Evolutionary conservation across 2,888 invertebrate species (phyloP).

Genomic region (Acleris laterana): DNA sequence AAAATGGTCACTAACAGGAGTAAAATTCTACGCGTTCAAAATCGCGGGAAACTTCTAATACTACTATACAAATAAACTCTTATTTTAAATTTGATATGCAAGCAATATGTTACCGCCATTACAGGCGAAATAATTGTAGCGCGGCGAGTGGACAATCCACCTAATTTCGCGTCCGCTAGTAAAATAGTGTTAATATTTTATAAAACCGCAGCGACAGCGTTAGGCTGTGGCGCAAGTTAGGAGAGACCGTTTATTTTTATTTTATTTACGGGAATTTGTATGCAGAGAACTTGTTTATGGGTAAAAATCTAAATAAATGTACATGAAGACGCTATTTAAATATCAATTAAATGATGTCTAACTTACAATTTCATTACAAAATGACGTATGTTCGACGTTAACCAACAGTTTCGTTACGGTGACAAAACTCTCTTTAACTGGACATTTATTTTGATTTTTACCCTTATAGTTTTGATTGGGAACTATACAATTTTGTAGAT

Average conservation of each 20-base stretch:
- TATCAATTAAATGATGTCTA: too few relatives aligned
- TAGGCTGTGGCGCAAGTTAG: conserved; percentile 38
- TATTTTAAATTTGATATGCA: background rate
- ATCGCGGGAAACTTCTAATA: background rate
- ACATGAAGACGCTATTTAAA: too few relatives aligned
- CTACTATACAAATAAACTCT: background rate
- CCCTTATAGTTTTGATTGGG: background rate
- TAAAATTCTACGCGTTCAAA: background rate
- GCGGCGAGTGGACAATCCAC: conserved; percentile 54
- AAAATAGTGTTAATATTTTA: conserved; percentile 66
- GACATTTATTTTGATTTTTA: too few relatives aligned
- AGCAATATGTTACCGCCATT: conserved; percentile 38
- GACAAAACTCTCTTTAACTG: too few relatives aligned
- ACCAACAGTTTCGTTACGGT: too few relatives aligned
- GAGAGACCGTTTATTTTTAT: background rate
- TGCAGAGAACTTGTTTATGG: background rate
- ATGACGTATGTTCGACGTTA: too few relatives aligned
- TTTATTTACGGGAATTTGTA: background rate
- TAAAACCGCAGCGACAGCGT: conserved; percentile 49
- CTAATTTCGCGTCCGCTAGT: conserved; percentile 62
- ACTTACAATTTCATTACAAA: too few relatives aligned
- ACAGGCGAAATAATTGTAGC: conserved; percentile 52
- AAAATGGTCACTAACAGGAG: too few relatives aligned
- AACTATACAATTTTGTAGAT: too few relatives aligned
- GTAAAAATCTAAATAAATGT: too few relatives aligned